A percentile compares a stretch with the other conserved stretches of the same genome.
Conservation (phyloP, 1,140 invertebrate species). For the Pachypeltis micranthus region DNA sequence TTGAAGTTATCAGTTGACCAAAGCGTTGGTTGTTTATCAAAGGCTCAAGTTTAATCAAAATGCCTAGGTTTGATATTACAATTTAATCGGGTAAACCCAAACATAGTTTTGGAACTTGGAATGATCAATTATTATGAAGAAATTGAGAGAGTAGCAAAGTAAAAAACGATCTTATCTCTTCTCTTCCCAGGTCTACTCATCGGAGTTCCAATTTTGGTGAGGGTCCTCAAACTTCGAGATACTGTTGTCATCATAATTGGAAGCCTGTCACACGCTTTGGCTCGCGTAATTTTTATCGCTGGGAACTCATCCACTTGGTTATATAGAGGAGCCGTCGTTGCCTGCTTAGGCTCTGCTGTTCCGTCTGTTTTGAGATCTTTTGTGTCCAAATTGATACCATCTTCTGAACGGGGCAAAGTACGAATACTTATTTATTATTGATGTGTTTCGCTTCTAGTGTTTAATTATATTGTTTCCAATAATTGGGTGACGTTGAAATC, state of each 20-base stretch:
- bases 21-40: too few relatives aligned
- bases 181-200: conserved; percentile 42
- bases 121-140: too few relatives aligned
- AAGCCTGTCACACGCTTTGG: conserved; percentile 48
- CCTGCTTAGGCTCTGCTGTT: conserved; percentile 55
- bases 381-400: conserved; percentile 54
- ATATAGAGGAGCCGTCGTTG: conserved; percentile 44
- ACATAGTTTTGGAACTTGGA: too few relatives aligned
- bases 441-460: not conserved
- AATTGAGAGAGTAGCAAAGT: too few relatives aligned
- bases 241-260: conserved; percentile 59
- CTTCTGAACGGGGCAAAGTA: conserved; percentile 49
- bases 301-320: conserved; percentile 35
- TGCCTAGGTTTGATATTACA: too few relatives aligned
- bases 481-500: too few relatives aligned
- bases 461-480: not conserved
- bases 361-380: conserved; percentile 55
- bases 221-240: conserved; percentile 48
- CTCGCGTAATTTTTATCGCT: conserved; percentile 50
- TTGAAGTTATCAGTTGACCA: too few relatives aligned
- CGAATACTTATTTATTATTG: too few relatives aligned
- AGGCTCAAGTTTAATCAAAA: too few relatives aligned
- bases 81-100: too few relatives aligned
- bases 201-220: conserved; percentile 54
- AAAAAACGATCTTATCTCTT: conserved; percentile 11